Evolutionary conservation across 2,113 vertebrate species (phyloP), one percentile per base, ranked within the genome.

Genomic region (Zapus hudsonius): DNA sequence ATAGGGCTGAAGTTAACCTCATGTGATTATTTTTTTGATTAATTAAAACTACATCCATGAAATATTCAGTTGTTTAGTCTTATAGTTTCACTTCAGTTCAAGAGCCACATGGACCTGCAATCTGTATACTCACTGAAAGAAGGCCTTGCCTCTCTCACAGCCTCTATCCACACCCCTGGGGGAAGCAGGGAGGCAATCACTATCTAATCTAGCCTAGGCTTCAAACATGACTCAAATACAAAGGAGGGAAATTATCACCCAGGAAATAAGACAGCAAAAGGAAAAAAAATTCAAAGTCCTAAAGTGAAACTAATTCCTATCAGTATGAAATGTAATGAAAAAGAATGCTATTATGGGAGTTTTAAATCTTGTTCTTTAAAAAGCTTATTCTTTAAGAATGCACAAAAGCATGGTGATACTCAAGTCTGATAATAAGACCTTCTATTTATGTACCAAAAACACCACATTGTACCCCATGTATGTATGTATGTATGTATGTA

Each of bases 221-320:
- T 76, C 8, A 52, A 44, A 33, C 29, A 20, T n/a, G 3, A 15
- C 17, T 55, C n/a, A 22, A 16, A n/a, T 52, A 76, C 29, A 36
- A 57, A 57, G 22, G 55, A 57, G 31, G 33, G 57, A 78, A 36
- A 57, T 6, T 10, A 78, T 78, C 75, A 15, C 47, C 25, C 19
- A 85, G 13, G 40, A 76, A 76, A 63, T 38, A 84, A 72, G 95
- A 90, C 16, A 76, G 22, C 38, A 67, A 89, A 89, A 85, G 9
- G 70, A 19, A 80, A 88, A 73, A 67, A n/a, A 91, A 70, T 67
- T n/a, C 33, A 80, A 82, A 38, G 33, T 2, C 0, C 20, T 69
- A 67, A 52, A 15, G 52, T 15, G 16, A 87, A 7, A 70, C 6
- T 22, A 84, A 64, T 84, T 70, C 33, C 55, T 10, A 47, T 23